These are phyloP conservation scores for Alosa sapidissima DNA, from an alignment of 2,797 vertebrate genomes.

Conservation along the genomic window DNA sequence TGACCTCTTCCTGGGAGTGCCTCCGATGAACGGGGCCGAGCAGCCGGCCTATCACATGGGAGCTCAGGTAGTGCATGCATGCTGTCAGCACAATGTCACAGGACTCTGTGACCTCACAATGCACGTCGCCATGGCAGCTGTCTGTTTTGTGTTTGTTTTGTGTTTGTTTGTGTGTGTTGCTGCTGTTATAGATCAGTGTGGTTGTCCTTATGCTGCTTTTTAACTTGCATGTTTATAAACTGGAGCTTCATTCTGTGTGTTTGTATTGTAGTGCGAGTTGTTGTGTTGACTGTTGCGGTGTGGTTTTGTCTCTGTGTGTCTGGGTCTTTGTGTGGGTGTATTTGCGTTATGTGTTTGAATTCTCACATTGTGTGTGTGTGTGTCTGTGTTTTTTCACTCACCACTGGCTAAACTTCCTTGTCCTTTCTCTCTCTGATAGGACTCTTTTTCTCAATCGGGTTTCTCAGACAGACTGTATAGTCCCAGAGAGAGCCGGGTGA, in stretches of 20 bases:
- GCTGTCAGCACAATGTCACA: background rate
- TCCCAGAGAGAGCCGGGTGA: conserved; percentile 76
- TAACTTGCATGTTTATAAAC: background rate
- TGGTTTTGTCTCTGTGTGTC: background rate
- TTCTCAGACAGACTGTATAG: conserved; percentile 76
- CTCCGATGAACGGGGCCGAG: conserved; percentile 84
- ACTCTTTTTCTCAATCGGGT: conserved; percentile 70
- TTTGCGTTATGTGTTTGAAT: background rate
- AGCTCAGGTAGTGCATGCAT: conserved; percentile 65
- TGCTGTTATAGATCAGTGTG: background rate
- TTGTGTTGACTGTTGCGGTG: background rate
- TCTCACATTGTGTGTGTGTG: background rate
- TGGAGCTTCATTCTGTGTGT: background rate
- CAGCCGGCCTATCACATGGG: conserved; percentile 79
- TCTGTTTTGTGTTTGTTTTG: background rate
- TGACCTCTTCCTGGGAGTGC: conserved; percentile 89
- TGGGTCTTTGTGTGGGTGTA: background rate
- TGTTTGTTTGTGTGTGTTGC: no score
- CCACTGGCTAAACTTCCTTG: conserved; percentile 28
- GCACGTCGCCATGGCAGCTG: background rate
- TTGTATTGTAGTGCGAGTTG: background rate
- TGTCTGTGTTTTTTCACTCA: background rate
- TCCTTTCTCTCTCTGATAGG: conserved; percentile 62
- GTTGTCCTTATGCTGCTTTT: background rate
- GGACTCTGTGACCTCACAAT: background rate